Evolutionary conservation across 2,113 vertebrate species (phyloP).

Genomic region (Peromyscus leucopus): DNA sequence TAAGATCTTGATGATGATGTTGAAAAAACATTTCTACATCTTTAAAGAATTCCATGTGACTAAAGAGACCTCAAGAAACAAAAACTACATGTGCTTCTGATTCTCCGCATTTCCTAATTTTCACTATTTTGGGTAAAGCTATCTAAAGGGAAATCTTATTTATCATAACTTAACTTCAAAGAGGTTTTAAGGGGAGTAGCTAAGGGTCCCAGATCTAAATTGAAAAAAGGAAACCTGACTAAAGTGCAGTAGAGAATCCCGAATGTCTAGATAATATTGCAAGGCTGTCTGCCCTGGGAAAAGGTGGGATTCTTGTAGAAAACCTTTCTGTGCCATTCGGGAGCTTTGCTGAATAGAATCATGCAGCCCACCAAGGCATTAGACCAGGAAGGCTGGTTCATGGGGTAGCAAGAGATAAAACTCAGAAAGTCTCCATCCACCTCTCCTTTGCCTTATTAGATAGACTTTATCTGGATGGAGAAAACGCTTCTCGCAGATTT

Average conservation of each 20-base stretch:
- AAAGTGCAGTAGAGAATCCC: not conserved
- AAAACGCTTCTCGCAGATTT: not conserved
- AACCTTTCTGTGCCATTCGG: not conserved
- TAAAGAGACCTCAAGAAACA: not conserved
- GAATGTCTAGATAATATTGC: not conserved
- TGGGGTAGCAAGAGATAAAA: not conserved
- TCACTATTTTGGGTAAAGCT: not conserved
- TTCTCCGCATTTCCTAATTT: not conserved
- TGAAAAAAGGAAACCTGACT: not conserved
- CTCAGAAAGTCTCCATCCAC: not conserved
- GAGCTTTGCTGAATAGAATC: not conserved
- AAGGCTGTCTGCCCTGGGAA: not conserved
- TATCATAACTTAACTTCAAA: not conserved
- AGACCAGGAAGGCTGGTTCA: not conserved
- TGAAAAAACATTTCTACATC: conserved; percentile 41
- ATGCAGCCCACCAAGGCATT: not conserved
- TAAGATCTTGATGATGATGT: not conserved
- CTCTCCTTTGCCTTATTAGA: not conserved
- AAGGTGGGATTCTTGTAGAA: not conserved
- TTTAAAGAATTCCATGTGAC: conserved; percentile 25
- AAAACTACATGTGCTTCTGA: not conserved
- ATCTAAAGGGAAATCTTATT: not conserved
- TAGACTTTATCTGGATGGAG: not conserved
- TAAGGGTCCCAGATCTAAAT: not conserved
- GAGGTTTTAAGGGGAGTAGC: not conserved